Evolutionary conservation across 1,140 invertebrate genomes (phyloP), one percentile per base, ranked within the genome.

Genomic region (Odontomachus brunneus): DNA sequence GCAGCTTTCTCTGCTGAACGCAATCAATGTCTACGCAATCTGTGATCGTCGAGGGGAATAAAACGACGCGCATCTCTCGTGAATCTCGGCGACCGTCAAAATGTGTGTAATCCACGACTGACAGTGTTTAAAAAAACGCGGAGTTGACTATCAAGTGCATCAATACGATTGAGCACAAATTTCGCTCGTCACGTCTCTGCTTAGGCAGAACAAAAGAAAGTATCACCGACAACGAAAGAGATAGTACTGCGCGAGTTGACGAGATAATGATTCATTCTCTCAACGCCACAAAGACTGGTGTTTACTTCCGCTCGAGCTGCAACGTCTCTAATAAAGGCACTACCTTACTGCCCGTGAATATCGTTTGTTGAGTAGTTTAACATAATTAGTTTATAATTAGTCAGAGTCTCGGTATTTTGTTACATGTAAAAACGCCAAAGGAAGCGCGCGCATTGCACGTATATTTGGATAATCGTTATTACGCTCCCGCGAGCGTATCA

Each of bases 381-480:
- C 2, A 19, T 69, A 29, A 53, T 29, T 53, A 22, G 19, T 24
- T 38, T n/a, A 63, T 11, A 26, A 14, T 73, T 9, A 49, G 29
- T 49, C 24, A 33, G 49, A 17, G 14, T 73, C 62, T 17, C 26
- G 38, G 38, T 44, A 44, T 26, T 19, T 63, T 19, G 33, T 44
- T 60, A 60, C 0, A 1, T 19, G 11, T 29, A 29, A 29, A 63
- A 75, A 75, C 3, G 60, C 24, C 24, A 74, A 75, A 75, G 51
- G 19, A 51, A 22, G 4, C 33, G 48, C 60, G 15, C 14, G 49
- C 24, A 51, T n/a, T 7, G 24, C 9, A 3, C 33, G 1, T 63
- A 29, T 26, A 74, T 74, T 74, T 75, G 29, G n/a, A 75, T 63
- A 29, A 75, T 15, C 24, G 15, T 75, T 48, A 60, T 75, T 75